These are phyloP conservation scores for Carollia perspicillata DNA, from an alignment of 2,113 vertebrate species.

Conservation along the genomic window DNA sequence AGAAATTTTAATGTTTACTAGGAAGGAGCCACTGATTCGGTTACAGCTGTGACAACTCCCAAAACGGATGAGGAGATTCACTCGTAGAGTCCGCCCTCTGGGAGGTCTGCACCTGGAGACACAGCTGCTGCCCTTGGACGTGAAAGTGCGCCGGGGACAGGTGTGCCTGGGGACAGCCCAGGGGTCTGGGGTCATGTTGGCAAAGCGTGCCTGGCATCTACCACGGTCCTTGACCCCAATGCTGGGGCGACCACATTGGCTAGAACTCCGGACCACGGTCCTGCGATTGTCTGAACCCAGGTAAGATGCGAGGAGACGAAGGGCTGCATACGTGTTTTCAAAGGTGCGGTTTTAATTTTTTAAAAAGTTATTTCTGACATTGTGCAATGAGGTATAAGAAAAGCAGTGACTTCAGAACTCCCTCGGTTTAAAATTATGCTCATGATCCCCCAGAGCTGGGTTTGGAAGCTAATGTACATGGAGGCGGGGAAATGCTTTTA, in stretches of 20 bases:
- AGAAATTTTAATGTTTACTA: not conserved
- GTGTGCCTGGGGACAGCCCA: fast-evolving
- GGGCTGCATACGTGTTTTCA: not conserved
- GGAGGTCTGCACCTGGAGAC: no score
- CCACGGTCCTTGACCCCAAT: not conserved
- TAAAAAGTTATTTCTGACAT: not conserved
- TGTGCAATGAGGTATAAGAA: not conserved
- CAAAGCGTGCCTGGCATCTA: fast-evolving
- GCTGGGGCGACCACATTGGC: fast-evolving
- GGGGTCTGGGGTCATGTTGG: fast-evolving
- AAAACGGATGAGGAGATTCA: not conserved
- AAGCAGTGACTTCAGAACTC: not conserved
- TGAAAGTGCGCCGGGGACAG: fast-evolving
- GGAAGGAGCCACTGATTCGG: not conserved
- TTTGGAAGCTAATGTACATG: not conserved
- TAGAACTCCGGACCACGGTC: fast-evolving
- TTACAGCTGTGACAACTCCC: not conserved
- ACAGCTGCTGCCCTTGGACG: fast-evolving
- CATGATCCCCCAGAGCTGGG: not conserved
- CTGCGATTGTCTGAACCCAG: fast-evolving
- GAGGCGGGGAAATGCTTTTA: not conserved
- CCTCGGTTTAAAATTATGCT: not conserved
- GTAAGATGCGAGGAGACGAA: fast-evolving
- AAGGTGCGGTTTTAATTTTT: not conserved
- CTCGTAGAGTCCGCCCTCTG: no score